Evolutionary conservation across 2,113 vertebrate genomes (phyloP).

Genomic region (Corapipo altera): DNA sequence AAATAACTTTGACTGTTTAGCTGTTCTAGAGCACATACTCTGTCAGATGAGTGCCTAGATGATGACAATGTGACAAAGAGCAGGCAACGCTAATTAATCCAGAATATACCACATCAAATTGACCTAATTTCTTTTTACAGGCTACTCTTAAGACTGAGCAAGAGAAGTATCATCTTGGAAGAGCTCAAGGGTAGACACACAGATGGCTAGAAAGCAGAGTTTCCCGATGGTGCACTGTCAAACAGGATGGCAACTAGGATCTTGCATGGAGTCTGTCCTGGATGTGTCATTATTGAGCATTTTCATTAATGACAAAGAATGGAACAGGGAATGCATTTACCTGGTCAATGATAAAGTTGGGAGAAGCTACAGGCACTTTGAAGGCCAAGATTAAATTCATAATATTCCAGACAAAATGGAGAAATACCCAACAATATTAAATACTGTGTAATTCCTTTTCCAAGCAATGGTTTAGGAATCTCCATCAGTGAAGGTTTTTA

Average conservation of each 20-base stretch:
- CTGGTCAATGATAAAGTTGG: not conserved
- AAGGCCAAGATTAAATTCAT: not conserved
- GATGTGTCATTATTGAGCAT: not conserved
- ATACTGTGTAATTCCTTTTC: not conserved
- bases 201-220: not conserved
- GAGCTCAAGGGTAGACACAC: not conserved
- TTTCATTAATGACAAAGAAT: not conserved
- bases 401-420: not conserved
- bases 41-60: not conserved
- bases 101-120: not conserved
- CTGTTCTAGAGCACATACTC: not conserved
- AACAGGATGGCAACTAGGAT: not conserved
- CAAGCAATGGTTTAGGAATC: not conserved
- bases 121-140: not conserved
- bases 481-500: not conserved
- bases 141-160: not conserved
- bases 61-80: not conserved
- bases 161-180: not conserved
- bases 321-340: not conserved
- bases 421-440: not conserved
- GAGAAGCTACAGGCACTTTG: not conserved
- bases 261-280: not conserved
- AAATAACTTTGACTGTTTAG: not conserved
- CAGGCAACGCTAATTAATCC: not conserved
- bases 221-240: not conserved